Conservation (phyloP, 2,113 vertebrate species). For the Alligator mississippiensis region DNA sequence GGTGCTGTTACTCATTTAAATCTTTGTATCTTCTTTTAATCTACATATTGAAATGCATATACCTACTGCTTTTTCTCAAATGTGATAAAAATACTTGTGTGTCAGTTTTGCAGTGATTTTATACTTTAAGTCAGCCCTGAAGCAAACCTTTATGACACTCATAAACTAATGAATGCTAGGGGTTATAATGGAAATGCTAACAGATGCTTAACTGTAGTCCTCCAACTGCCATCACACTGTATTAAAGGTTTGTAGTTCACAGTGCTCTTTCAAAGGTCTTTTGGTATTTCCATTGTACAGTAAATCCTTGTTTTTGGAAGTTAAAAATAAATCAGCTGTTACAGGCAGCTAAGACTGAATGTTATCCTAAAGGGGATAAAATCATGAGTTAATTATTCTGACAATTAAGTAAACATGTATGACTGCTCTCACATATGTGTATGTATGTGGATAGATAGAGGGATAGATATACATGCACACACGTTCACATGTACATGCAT, state of each 20-base stretch:
- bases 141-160: not conserved
- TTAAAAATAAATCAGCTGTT: not conserved
- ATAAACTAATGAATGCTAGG: not conserved
- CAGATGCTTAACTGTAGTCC: not conserved
- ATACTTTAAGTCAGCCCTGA: not conserved
- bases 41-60: not conserved
- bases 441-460: too few species aligned
- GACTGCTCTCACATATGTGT: too few species aligned
- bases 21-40: not conserved
- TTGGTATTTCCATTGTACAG: not conserved
- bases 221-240: not conserved
- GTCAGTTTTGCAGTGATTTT: not conserved
- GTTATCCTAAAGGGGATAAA: not conserved
- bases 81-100: not conserved
- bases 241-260: not conserved
- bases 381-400: not conserved
- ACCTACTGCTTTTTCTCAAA: not conserved
- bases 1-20: too few species aligned
- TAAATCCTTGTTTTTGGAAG: not conserved
- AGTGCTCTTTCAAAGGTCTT: not conserved
- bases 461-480: too few species aligned
- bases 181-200: not conserved
- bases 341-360: not conserved
- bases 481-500: too few species aligned
- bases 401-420: not conserved